Evolutionary conservation across 2,888 invertebrate species (phyloP).

Genomic region (Cantharis rustica): DNA sequence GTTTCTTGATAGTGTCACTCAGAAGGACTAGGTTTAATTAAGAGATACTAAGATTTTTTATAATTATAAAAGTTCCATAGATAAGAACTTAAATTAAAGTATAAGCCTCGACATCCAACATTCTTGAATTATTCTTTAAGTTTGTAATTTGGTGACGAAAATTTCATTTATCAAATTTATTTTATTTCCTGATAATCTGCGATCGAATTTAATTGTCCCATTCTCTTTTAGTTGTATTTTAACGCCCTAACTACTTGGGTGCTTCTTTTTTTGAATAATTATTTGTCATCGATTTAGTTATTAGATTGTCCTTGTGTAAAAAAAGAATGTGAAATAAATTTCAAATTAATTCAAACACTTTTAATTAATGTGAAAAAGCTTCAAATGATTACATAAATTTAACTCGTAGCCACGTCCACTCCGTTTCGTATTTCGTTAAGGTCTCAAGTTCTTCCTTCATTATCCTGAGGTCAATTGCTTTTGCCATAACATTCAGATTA

Average conservation of each 20-base stretch:
- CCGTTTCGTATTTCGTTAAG: not conserved
- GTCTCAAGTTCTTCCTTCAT: conserved; percentile 2
- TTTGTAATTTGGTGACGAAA: not conserved
- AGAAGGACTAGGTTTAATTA: not conserved
- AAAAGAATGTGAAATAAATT: not conserved
- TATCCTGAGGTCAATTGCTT: conserved; percentile 7
- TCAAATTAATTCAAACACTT: not conserved
- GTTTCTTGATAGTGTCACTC: not conserved
- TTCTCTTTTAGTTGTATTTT: not conserved
- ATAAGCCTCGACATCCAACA: not conserved
- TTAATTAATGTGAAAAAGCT: not conserved
- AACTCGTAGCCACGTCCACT: not conserved
- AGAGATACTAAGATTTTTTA: not conserved
- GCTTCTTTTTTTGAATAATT: not conserved
- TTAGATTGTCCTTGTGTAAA: not conserved
- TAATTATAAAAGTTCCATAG: not conserved
- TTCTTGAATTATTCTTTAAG: not conserved
- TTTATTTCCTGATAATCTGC: not conserved
- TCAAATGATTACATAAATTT: not conserved
- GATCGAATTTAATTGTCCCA: not conserved
- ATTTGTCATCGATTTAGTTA: not conserved
- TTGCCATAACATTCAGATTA: conserved; percentile 5
- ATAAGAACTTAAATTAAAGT: not conserved
- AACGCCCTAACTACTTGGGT: not conserved
- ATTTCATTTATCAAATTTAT: not conserved